These are phyloP conservation scores for Metellina segmentata DNA, from an alignment of 2,888 invertebrate species.

Conservation along the genomic window DNA sequence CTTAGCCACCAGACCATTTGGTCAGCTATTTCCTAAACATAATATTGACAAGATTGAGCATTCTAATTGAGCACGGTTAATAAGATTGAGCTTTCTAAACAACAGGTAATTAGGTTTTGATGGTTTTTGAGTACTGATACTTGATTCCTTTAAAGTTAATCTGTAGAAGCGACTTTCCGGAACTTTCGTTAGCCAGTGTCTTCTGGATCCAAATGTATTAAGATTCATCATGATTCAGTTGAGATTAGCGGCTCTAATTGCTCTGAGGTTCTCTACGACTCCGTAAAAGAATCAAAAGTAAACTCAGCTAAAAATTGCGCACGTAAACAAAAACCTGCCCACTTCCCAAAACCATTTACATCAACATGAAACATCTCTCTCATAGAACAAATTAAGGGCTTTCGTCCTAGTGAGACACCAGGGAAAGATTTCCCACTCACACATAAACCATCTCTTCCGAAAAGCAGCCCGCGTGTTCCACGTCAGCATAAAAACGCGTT, in stretches of 20 bases:
- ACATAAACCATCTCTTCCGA: neutral
- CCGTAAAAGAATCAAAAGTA: too few relatives aligned
- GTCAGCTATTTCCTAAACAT: too few relatives aligned
- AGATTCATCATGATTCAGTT: too few relatives aligned
- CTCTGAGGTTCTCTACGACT: too few relatives aligned
- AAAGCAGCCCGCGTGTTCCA: neutral
- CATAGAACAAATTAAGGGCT: conserved; percentile 19
- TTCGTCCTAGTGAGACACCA: neutral
- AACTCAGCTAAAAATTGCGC: neutral
- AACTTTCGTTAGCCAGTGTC: too few relatives aligned
- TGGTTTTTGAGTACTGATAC: neutral
- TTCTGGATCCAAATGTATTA: too few relatives aligned
- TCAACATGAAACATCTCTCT: conserved; percentile 6
- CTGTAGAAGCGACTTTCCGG: too few relatives aligned
- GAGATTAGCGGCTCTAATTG: too few relatives aligned
- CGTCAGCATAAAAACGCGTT: conserved; percentile 15
- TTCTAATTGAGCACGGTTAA: neutral
- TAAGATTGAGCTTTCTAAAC: neutral
- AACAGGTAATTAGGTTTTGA: neutral
- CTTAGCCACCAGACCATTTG: too few relatives aligned
- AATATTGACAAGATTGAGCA: too few relatives aligned
- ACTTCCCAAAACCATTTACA: conserved; percentile 1
- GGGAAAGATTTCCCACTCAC: conserved; percentile 26
- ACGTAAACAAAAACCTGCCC: neutral
- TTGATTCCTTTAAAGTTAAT: neutral